Evolutionary conservation across 2,888 invertebrate species (phyloP), one percentile per base, ranked within the genome.

Genomic region (Carcina quercana): DNA sequence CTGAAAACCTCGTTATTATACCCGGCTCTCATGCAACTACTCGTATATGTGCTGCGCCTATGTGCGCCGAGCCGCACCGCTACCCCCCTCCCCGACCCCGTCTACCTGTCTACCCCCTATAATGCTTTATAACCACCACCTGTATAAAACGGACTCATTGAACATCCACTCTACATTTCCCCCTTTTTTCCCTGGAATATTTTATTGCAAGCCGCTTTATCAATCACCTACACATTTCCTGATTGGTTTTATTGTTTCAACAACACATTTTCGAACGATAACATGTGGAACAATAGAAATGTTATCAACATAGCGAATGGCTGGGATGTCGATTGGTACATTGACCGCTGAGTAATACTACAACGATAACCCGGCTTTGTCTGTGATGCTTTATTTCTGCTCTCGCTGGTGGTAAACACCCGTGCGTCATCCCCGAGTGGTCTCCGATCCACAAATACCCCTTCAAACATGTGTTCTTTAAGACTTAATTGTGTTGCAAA

Each of bases 381-480:
- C 56, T 45, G 55, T 45, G 38, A 24, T 63, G 59, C 59, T 76
- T 73, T 82, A 79, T 80, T 79, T 78, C 58, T 66, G 69, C 59
- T 59, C 79, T 68, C 72, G 50, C 63, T 64, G 75, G 70, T 70
- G 79, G 80, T 67, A 75, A 70, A 75, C 76, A 73, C 58, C 61
- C 63, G 73, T 76, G 73, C 73, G 76, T 76, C 78, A 78, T 68
- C 66, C 53, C 59, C 62, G 32, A 65, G 64, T 62, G 65, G 65
- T 67, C 62, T 67, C 55, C 39, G 50, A 50, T 68, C 70, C 65
- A 74, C 69, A 78, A 78, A 79, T 78, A 78, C 66, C 63, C 62
- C 62, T 4, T 15, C 22, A 20, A 26, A 50, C 69, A 71, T 66
- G 53, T 73, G 65, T 56, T 45, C 42, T 49, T 39, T 20, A 20